Evolutionary conservation across 2,888 invertebrate species (phyloP), one percentile per base, ranked within the genome.

Genomic region (Empis stercorea): DNA sequence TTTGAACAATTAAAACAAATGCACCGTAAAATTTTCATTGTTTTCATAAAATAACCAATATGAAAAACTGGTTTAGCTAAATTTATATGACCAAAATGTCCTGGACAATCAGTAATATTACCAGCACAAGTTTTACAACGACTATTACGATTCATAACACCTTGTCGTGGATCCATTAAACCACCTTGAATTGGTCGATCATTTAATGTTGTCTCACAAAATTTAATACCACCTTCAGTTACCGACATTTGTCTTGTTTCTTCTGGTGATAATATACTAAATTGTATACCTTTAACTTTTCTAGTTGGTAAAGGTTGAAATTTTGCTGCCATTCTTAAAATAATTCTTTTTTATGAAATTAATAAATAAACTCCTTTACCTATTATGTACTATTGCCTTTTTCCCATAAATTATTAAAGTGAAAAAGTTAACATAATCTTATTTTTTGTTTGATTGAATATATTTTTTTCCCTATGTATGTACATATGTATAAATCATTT

Each of bases 1-100:
- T 93, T 93, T 38, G 94, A 94, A 68, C 96, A 97, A 68, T 88
- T 94, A 68, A 94, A 96, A 67, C 96, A 96, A 17, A 96, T 93
- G 70, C 95, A 96, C 71, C 95, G 75, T 10, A 96, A 71, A 49
- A 93, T 79, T 72, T 96, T 96, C 53, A 95, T 87, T 1, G 85
- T 86, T 71, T 95, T 95, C 34, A 88, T 86, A 46, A 97, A 74
- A 63, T 94, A 96, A 42, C 94, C 95, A 64, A 94, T 84, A 66
- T 97, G 95, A 69, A 87, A 96, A 2, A 97, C 95, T 37, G 96
- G 96, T 67, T 95, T 95, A 1, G 93, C 86, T 52, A 96, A 72
- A 66, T 96, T 94, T 59, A 96, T 84, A 66, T 96, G 96, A 15
- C 94, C 96, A 72, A 96, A 96, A 70, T 97, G 96, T 9, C 96